Conservation (phyloP, 1,140 invertebrate species). For the Pygmarrhopalites habei region DNA sequence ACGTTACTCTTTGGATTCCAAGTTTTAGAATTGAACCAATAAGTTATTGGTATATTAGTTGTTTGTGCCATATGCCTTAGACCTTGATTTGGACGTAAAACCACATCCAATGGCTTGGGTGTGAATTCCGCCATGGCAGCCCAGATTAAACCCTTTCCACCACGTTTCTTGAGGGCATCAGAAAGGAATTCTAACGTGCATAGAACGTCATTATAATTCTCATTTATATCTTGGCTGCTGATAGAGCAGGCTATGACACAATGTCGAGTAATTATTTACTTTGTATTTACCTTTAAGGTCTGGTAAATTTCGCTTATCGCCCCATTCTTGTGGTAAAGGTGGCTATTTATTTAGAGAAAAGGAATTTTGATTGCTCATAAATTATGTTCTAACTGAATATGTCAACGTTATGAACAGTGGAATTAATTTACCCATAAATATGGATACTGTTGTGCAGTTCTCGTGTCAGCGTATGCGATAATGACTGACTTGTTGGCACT, state of each 20-base stretch:
- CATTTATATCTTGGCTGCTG: too few species aligned
- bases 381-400: too few species aligned
- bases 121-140: slow-evolving; percentile 75
- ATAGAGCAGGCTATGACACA: too few species aligned
- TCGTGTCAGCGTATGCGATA: slow-evolving; percentile 39
- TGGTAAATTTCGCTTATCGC: slow-evolving; percentile 49
- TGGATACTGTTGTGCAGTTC: slow-evolving; percentile 38
- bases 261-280: too few species aligned
- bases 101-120: slow-evolving; percentile 58
- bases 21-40: slow-evolving; percentile 57
- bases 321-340: slow-evolving; percentile 52
- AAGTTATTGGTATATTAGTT: slow-evolving; percentile 57
- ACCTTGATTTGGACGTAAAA: slow-evolving; percentile 55
- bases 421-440: too few species aligned
- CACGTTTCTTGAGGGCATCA: slow-evolving; percentile 44
- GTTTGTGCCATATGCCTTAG: slow-evolving; percentile 60
- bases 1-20: slow-evolving; percentile 58
- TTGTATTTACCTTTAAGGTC: too few species aligned
- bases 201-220: too few species aligned
- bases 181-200: slow-evolving; percentile 55
- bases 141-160: slow-evolving; percentile 46
- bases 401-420: too few species aligned
- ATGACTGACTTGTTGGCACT: slow-evolving; percentile 35
- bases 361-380: too few species aligned
- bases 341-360: too few species aligned